These are phyloP conservation scores for Neoarius graeffei DNA, from an alignment of 2,113 vertebrate species.

Conservation along the genomic window DNA sequence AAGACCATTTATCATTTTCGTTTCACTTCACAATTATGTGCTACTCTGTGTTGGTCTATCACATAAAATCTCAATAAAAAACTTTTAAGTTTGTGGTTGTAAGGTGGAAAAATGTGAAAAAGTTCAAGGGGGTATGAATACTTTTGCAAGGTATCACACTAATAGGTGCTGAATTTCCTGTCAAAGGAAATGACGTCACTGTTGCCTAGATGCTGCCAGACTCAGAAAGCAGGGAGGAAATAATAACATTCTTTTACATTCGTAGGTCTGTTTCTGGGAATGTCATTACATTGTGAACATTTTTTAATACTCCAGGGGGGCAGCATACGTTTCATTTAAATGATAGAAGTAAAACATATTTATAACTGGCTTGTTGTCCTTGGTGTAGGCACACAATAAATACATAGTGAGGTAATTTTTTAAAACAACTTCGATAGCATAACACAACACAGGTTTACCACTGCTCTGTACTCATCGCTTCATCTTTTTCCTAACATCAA, in stretches of 20 bases:
- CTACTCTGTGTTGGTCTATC: too few species aligned
- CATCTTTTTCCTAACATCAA: too few species aligned
- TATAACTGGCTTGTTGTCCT: background rate
- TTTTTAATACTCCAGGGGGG: background rate
- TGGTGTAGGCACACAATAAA: background rate
- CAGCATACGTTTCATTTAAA: background rate
- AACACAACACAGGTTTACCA: too few species aligned
- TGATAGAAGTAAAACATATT: background rate
- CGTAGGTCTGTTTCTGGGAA: conserved; percentile 3
- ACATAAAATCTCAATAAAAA: too few species aligned
- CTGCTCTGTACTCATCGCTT: too few species aligned
- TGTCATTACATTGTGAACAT: conserved; percentile 25
- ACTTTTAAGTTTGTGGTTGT: too few species aligned
- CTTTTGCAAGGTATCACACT: too few species aligned
- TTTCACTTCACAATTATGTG: too few species aligned
- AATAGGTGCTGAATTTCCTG: conserved; percentile 22
- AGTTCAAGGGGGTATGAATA: too few species aligned
- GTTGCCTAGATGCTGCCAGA: background rate
- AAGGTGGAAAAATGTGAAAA: too few species aligned
- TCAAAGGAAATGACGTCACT: conserved; percentile 4
- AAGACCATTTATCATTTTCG: too few species aligned
- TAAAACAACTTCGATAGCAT: background rate
- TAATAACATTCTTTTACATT: conserved; percentile 20
- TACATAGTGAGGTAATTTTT: background rate
- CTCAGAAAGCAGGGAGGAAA: conserved; percentile 10